These are phyloP conservation scores for Gallinago paraguaiae DNA, from an alignment of 2,113 vertebrate species.

Conservation along the genomic window DNA sequence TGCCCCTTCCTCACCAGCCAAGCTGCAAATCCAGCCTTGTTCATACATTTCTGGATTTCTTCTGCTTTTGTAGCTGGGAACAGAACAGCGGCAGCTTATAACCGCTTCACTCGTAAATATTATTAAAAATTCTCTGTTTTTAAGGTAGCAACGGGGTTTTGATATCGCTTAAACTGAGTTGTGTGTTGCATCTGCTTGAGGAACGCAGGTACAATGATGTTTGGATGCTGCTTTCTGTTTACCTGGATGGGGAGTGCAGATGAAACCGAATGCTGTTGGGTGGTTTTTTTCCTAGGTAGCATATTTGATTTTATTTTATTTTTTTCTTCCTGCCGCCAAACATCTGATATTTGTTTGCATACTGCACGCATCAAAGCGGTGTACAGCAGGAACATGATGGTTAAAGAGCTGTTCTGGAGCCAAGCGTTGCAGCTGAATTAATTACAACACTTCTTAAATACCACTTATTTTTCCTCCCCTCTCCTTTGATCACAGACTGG, in stretches of 20 bases:
- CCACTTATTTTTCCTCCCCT: neutral
- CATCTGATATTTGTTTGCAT: constrained; percentile 60
- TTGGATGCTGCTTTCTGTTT: neutral
- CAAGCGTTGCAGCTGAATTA: constrained; percentile 23
- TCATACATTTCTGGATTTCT: neutral
- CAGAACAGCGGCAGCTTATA: neutral
- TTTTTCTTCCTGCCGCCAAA: neutral
- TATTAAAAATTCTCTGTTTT: neutral
- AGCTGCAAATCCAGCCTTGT: fast-evolving
- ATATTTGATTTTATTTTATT: constrained; percentile 12
- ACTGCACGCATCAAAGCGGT: constrained; percentile 22
- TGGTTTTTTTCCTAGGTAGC: neutral
- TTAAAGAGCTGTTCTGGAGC: constrained; percentile 1
- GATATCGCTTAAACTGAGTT: fast-evolving
- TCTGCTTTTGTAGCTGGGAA: neutral
- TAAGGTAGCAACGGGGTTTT: neutral
- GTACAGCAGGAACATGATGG: constrained; percentile 8
- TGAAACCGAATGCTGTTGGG: neutral
- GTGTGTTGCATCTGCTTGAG: neutral
- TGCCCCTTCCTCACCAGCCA: neutral
- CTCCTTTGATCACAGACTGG: neutral
- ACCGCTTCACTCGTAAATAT: neutral
- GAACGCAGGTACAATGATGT: fast-evolving
- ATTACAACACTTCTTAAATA: constrained; percentile 28
- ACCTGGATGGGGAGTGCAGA: neutral